Conservation (phyloP, 2,888 invertebrate genomes). For the Drosophila austrosaltans region DNA sequence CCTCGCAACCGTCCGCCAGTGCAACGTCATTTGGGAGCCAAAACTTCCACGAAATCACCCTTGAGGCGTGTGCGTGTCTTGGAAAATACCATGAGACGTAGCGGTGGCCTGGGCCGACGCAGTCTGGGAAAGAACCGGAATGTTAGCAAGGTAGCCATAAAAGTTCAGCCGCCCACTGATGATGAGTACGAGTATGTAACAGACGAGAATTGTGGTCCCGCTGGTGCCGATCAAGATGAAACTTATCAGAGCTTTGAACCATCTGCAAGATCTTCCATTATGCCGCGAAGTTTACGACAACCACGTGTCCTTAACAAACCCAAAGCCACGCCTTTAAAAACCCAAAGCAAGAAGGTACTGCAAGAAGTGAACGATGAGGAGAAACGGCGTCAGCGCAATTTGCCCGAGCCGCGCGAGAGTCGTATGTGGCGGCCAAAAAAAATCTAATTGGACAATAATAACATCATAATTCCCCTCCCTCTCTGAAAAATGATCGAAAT, state of each 20-base stretch:
- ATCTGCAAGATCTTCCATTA: background rate
- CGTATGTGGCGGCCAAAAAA: constrained; percentile 1
- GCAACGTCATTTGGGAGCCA: constrained; percentile 20
- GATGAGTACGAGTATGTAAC: constrained; percentile 28
- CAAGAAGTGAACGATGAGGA: background rate
- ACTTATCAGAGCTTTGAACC: background rate
- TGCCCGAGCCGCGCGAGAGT: background rate
- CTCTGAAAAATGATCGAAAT: no score
- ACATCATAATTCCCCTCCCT: no score
- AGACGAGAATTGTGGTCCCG: constrained; percentile 35
- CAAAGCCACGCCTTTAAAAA: background rate
- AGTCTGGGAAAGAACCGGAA: constrained; percentile 24
- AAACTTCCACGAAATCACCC: constrained; percentile 60
- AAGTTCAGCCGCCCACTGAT: background rate
- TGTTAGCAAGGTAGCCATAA: constrained; percentile 59
- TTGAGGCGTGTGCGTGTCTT: constrained; percentile 64
- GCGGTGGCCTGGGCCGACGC: constrained; percentile 70
- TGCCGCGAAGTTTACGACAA: background rate
- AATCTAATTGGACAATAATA: background rate
- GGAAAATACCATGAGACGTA: constrained; percentile 71
- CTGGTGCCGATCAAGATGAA: background rate
- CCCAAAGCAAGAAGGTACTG: background rate
- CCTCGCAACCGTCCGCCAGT: constrained; percentile 37
- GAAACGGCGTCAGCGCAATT: background rate
- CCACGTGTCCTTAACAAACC: background rate